Base-by-base conservation (phyloP, 1,140 invertebrate genomes). In the Cepaea nemoralis region DNA sequence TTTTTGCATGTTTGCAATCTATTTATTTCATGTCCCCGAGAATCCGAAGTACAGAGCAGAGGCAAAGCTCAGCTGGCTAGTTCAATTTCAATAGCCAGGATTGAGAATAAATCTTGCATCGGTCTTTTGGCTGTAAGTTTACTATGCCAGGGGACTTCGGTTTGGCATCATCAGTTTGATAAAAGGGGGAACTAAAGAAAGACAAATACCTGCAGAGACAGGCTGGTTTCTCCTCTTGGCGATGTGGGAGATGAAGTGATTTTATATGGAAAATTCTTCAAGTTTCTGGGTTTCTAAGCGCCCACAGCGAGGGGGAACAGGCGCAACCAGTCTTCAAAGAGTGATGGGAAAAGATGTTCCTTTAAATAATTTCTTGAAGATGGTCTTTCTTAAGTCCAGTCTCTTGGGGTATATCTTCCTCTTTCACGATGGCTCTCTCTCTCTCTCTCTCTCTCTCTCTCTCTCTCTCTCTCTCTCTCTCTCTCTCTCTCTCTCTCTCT, bases 1-100 rank as follows among this genome's bases (percentile, higher is more conserved):
- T 74, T 74, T 48, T 70, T 70, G 69, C 69, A 70, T 70, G 69
- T 42, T 70, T 40, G 69, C 69, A 70, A 70, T 70, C 69, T 70
- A 70, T 70, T 70, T 70, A 70, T 70, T 70, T 39, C 27, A 70
- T 70, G 69, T 70, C n/a, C 67, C 0, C 1, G 19, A 42, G 27
- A 70, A n/a, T 70, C 3, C 39, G 69, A 42, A 31, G 27, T 0
- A 63, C 1, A 63, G 27, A 27, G 22, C n/a, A 31, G 27, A 63
- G 35, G 12, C 19, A 70, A 39, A 39, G 40, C 27, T 70, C 35
- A 39, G 35, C 35, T 70, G 1, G 35, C 69, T 40, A 70, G 37
- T 70, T 40, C 35, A 39, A 10, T 24, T 39, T 33, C 69, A 39
- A 70, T 70, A 70, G 35, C 39, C n/a, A 40, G 22, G 35, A 70